phyloP scores from a whole-genome alignment of 2,797 vertebrate species.

The Takifugu rubripes region DNA sequence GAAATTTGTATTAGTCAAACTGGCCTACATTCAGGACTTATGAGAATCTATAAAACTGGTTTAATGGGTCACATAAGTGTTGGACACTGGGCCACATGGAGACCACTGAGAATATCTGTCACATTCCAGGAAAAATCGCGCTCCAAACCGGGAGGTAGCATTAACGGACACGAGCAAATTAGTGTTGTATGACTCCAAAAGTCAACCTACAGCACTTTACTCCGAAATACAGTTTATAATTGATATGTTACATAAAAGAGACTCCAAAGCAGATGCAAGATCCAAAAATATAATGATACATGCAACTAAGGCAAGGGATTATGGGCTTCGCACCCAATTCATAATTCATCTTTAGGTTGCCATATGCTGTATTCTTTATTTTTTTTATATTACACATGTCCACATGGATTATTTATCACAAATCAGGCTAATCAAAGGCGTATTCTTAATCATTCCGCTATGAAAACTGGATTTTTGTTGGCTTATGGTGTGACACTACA shows the following conservation, averaged over 20 bases:
- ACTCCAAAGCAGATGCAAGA: background rate
- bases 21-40: conserved; percentile 59
- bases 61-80: conserved; percentile 35
- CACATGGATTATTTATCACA: conserved; percentile 47
- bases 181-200: no score
- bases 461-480: conserved; percentile 21
- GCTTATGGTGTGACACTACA: background rate
- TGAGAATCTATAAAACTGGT: conserved; percentile 30
- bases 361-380: conserved; percentile 52
- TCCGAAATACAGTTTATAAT: background rate
- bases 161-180: conserved; percentile 9
- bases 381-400: conserved; percentile 20
- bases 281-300: conserved; percentile 35
- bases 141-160: conserved; percentile 1
- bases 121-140: conserved; percentile 27
- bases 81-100: conserved; percentile 41
- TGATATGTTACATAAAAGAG: no score
- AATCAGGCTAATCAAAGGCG: conserved; percentile 57
- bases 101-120: conserved; percentile 1
- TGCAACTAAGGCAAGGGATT: conserved; percentile 38
- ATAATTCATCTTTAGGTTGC: conserved; percentile 59
- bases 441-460: conserved; percentile 27
- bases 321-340: conserved; percentile 45
- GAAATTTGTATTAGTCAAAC: conserved; percentile 48
- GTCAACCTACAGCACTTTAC: background rate